Evolutionary conservation across 2,113 vertebrate species (phyloP), one percentile per base, ranked within the genome.

Genomic region (Oncorhynchus clarkii): DNA sequence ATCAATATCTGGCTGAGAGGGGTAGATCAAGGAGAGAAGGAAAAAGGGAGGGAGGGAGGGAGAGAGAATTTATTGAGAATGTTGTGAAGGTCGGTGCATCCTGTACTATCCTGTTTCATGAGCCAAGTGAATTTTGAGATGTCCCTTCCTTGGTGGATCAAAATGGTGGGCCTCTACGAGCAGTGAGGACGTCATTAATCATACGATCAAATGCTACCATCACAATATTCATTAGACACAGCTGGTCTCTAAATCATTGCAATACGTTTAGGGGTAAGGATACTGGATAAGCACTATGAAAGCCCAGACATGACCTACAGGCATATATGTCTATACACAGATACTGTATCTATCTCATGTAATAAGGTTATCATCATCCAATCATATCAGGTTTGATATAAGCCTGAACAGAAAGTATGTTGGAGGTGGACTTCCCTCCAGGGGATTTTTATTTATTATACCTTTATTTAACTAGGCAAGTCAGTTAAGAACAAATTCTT

Each of bases 21-120:
- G 70, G 31, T 48, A 76, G 67, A 34, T 14, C 34, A 8, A 22
- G 20, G 67, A 69, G 67, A 18, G 12, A 57, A 57, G 54, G 62
- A 22, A n/a, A 66, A 29, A 59, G 39, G 2, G 9, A 22, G 49
- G 13, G 26, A 14, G 22, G 14, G 57, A n/a, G 14, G 59, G n/a
- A 22, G 59, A 20, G 16, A 57, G 54, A 57, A 34, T 67, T 29
- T 62, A 62, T 20, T 67, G 67, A 22, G 16, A 22, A 7, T 14
- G 70, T 70, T 80, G 77, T 82, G 79, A 86, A 84, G 79, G 82
- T 84, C 75, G 79, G 74, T 34, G 67, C 51, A 75, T 80, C 68
- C 51, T 48, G 34, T 77, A 77, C 49, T 54, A 13, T 54, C 13
- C 16, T 54, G 49, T 54, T 54, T 67, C 80, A 84, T 5, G 39